Evolutionary conservation across 2,888 invertebrate species (phyloP).

Genomic region (Dynastes tityus): DNA sequence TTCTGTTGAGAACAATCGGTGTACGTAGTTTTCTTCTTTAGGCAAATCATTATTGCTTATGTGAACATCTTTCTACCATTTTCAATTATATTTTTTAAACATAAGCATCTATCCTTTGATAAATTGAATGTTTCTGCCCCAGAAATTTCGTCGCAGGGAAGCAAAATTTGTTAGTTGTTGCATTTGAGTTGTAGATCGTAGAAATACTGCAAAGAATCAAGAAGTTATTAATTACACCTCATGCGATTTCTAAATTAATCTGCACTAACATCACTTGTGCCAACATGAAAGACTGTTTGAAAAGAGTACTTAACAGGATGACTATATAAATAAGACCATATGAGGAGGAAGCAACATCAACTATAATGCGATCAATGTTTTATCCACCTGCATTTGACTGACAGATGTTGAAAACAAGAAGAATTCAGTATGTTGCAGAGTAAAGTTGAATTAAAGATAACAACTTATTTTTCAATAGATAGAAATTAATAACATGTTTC

Average conservation of each 20-base stretch:
- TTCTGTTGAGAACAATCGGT: constrained; percentile 66
- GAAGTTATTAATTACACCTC: not conserved
- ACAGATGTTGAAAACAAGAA: no score
- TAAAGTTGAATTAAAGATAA: no score
- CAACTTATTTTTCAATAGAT: no score
- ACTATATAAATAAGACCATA: constrained; percentile 80
- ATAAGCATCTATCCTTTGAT: constrained; percentile 62
- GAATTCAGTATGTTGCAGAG: no score
- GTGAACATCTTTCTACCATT: constrained; percentile 60
- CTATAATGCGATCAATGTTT: no score
- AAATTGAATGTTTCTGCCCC: constrained; percentile 56
- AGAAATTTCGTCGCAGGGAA: constrained; percentile 58
- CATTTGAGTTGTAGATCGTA: constrained; percentile 67
- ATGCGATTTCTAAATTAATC: not conserved
- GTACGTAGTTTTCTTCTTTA: constrained; percentile 59
- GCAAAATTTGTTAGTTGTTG: constrained; percentile 64
- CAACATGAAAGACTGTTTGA: constrained; percentile 85
- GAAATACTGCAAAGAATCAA: constrained; percentile 57
- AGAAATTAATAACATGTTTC: no score
- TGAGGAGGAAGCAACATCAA: no score
- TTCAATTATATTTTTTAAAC: constrained; percentile 62
- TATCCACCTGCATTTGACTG: no score
- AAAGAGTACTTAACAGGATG: constrained; percentile 80
- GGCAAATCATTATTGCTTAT: constrained; percentile 62
- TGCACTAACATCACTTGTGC: constrained; percentile 77